Base-by-base conservation (phyloP, 2,888 invertebrate species). In the Diarsia rubi region DNA sequence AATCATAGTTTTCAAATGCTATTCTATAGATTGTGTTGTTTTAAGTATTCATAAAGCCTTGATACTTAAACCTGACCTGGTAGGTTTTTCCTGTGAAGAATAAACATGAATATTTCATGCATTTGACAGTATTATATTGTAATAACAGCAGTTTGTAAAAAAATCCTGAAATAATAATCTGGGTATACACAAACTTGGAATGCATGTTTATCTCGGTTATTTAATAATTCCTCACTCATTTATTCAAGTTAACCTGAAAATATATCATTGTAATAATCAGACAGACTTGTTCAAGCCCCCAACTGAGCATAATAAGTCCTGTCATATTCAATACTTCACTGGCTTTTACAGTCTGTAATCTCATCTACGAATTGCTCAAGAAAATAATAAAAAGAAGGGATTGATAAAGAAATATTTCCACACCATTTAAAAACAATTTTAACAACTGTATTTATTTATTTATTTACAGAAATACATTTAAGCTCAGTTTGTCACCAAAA, bases 1-100 rank as follows among this genome's bases (percentile, higher is more conserved):
- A 27, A 31, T 75, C 24, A 49, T 31, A 59, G 14, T 21, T 19
- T 65, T 24, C 2, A 14, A 11, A 44, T 21, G 11, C n/a, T 73
- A 11, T 52, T 74, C 49, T 16, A 27, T 11, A 70, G 8, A 49
- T 9, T 12, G n/a, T 60, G 11, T 45, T 47, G 37, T 54, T 47
- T 19, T 59, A 4, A 47, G 16, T 52, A 52, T 75, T 42, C 21
- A 14, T 73, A 54, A 14, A 52, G 0, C 75, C 65, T 65, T 75
- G 52, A 65, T 60, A 16, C 76, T 65, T 65, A 60, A 44, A 62
- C 24, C 59, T 81, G 76, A 78, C 59, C 81, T 47, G 0, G 37
- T 31, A 21, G 59, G 19, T 45, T 24, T 81, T 75, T 65, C 37
- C n/a, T 75, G 0, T 31, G 37, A 9, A 64, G 45, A n/a, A 21